Conservation (phyloP, 2,888 invertebrate species). For the Drosophila picticornis region DNA sequence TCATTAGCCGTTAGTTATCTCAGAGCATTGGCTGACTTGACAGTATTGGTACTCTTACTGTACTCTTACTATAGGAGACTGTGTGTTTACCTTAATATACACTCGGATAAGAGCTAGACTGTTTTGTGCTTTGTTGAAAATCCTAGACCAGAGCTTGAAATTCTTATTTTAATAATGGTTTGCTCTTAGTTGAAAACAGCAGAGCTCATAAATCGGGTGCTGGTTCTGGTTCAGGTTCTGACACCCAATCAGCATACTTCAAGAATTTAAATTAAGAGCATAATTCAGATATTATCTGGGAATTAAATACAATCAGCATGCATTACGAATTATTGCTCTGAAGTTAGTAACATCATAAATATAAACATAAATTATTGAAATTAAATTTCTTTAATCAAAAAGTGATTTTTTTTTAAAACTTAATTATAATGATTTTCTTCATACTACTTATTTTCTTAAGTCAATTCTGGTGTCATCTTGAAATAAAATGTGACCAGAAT, state of each 20-base stretch:
- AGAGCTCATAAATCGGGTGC: not conserved
- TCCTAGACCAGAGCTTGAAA: not conserved
- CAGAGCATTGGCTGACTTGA: conserved; percentile 8
- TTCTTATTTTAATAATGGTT: not conserved
- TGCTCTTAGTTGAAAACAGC: not conserved
- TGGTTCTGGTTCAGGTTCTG: not conserved
- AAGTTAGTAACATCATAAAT: rapidly evolving
- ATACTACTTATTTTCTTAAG: not conserved
- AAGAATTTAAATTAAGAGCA: not conserved
- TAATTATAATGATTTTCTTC: not conserved
- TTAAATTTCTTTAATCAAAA: not conserved
- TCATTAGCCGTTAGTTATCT: conserved; percentile 39
- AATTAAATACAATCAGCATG: not conserved
- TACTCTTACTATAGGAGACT: not conserved
- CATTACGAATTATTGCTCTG: not conserved
- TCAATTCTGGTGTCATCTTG: not conserved
- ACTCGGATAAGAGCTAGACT: not conserved
- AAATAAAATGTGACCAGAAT: not conserved
- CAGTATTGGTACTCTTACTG: not conserved
- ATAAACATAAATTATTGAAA: not conserved
- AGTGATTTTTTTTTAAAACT: not conserved
- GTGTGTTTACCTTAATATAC: not conserved
- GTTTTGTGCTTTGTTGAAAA: not conserved
- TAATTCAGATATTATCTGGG: not conserved
- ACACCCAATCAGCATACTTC: not conserved